Evolutionary conservation across 2,888 invertebrate species (phyloP), one percentile per base, ranked within the genome.

Genomic region (Agriotes lineatus): DNA sequence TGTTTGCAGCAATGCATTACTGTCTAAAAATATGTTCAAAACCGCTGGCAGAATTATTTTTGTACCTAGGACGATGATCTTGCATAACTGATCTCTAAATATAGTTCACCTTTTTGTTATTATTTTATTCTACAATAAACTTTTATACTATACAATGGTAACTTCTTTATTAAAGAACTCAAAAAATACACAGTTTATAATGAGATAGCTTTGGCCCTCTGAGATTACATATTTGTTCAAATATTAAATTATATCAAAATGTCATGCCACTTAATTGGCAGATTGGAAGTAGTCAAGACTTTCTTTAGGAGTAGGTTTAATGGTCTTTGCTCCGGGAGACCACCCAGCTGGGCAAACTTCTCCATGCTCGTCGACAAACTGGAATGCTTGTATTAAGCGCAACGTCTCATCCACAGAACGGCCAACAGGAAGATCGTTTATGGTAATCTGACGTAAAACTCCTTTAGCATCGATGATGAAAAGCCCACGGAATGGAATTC

Each of bases 351-450:
- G 97, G 84, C 97, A 97, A 45, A 97, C 94, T 87, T 96, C 95
- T 2, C 97, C 97, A 82, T 96, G 89, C 81, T 93, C 91, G 84
- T 99, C 98, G 5, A 96, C 96, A 86, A 89, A 97, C 85, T 98
- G 96, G 92, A 98, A 97, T 54, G 98, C 98, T 82, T 98, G 97
- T 9, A 99, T 96, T 72, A 99, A 87, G 66, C 98, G 90, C 44
- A 99, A 87, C 1, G 96, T 95, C 85, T 98, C 98, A 76, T 97
- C 97, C 0, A 99, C 97, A 1, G 83, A 84, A 85, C 93, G 88
- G 67, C 99, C 99, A 1, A 99, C 98, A 0, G 98, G 98, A 81
- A 99, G 88, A 85, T 99, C 99, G 84, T 99, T 99, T 80, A 99
- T 88, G 71, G 99, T 99, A 79, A 97, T 91, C 87, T 99, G 99